Evolutionary conservation across 2,888 invertebrate species (phyloP).

Genomic region (Eudasyphora cyanicolor): DNA sequence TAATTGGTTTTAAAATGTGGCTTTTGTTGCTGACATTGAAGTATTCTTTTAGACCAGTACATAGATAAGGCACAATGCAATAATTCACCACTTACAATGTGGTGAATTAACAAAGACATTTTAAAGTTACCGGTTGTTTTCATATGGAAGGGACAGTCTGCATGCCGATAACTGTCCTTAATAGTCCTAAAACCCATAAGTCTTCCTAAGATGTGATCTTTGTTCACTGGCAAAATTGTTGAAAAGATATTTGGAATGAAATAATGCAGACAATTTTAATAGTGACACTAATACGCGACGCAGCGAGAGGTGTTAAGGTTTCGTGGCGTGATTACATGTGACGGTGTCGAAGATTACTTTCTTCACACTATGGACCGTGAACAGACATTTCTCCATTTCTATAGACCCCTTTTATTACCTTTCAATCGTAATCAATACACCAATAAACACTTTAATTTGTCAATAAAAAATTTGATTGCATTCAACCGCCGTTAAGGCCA

Average conservation of each 20-base stretch:
- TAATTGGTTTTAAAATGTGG: too few relatives aligned
- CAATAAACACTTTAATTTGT: conserved; percentile 64
- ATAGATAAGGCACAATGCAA: too few relatives aligned
- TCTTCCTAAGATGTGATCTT: conserved; percentile 23
- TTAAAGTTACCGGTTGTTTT: too few relatives aligned
- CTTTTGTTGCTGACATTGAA: too few relatives aligned
- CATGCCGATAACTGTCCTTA: too few relatives aligned
- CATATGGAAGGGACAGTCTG: too few relatives aligned
- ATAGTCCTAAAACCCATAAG: conserved; percentile 33
- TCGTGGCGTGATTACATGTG: not conserved
- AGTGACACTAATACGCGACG: conserved; percentile 36
- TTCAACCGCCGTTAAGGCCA: not conserved
- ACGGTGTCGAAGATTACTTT: not conserved
- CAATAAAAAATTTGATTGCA: conserved; percentile 58
- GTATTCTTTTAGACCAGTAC: too few relatives aligned
- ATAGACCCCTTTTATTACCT: not conserved
- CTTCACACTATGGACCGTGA: not conserved
- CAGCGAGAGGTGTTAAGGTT: conserved; percentile 29
- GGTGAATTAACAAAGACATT: too few relatives aligned
- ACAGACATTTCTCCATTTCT: not conserved
- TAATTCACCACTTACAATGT: too few relatives aligned
- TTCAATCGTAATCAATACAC: conserved; percentile 47
- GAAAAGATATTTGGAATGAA: conserved; percentile 46
- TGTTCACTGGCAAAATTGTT: conserved; percentile 24
- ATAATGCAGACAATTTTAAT: conserved; percentile 48